Evolutionary conservation across 2,113 vertebrate genomes (phyloP).

Genomic region (Damaliscus lunatus): DNA sequence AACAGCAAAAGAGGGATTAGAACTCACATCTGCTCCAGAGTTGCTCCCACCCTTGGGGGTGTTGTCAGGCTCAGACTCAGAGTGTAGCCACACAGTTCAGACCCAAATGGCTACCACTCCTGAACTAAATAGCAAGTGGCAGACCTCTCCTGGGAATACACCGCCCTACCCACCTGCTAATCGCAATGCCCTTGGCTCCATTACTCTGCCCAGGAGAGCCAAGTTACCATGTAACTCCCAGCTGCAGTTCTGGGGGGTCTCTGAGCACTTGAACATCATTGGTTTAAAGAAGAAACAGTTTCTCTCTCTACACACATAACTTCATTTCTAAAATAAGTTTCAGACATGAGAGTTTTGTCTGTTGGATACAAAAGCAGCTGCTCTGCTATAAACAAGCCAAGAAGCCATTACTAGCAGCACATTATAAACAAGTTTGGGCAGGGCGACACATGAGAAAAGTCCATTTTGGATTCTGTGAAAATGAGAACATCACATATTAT

Average conservation of each 20-base stretch:
- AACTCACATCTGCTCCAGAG: background rate
- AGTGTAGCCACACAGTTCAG: background rate
- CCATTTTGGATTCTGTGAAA: slow-evolving; percentile 8
- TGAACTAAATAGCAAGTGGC: background rate
- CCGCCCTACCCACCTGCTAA: background rate
- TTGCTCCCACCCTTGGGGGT: background rate
- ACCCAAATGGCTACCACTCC: background rate
- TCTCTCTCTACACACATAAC: background rate
- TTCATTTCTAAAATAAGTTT: background rate
- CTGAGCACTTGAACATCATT: background rate
- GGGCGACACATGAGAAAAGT: background rate
- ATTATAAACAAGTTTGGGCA: background rate
- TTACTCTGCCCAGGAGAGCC: background rate
- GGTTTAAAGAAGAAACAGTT: slow-evolving; percentile 4
- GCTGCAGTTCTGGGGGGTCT: background rate
- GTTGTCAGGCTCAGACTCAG: background rate
- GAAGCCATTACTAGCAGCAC: background rate
- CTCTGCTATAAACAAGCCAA: background rate
- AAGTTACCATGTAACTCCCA: background rate
- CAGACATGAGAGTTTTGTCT: background rate
- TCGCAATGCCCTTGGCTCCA: background rate
- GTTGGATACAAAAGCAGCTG: background rate
- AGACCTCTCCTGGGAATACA: background rate
- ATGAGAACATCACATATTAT: background rate
- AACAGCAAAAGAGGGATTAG: background rate